Evolutionary conservation across 1,140 invertebrate species (phyloP).

Genomic region (Papilio xuthus): DNA sequence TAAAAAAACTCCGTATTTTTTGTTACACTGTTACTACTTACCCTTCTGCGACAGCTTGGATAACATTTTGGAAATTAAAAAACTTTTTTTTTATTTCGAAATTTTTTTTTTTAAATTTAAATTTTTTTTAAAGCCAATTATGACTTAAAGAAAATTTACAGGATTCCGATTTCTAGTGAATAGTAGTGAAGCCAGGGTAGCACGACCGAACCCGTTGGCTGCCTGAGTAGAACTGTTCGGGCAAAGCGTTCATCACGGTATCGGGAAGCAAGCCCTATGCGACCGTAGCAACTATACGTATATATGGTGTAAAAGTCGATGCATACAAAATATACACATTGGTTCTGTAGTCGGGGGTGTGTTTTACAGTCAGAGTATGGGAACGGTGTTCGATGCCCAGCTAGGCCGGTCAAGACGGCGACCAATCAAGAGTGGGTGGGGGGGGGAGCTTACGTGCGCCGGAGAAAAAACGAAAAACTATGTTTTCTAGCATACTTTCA

Average conservation of each 20-base stretch:
- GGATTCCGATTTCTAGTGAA: background rate
- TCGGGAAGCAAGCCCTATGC: constrained; percentile 4
- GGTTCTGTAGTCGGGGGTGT: background rate
- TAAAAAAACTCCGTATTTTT: background rate
- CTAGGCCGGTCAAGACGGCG: background rate
- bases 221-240: background rate
- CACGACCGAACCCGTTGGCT: background rate
- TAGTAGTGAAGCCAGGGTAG: background rate
- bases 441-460: background rate
- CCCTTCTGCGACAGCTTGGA: background rate
- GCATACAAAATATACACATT: constrained; percentile 2
- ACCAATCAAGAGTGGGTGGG: background rate
- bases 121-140: background rate
- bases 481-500: background rate
- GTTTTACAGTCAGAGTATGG: background rate
- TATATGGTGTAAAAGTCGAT: background rate
- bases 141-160: background rate
- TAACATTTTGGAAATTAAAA: constrained; percentile 4
- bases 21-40: background rate
- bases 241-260: background rate
- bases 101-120: background rate
- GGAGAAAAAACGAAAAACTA: background rate
- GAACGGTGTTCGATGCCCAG: background rate
- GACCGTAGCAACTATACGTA: background rate
- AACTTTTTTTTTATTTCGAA: background rate